Evolutionary conservation across 1,140 invertebrate species (phyloP).

Genomic region (Acromyrmex echinatior): DNA sequence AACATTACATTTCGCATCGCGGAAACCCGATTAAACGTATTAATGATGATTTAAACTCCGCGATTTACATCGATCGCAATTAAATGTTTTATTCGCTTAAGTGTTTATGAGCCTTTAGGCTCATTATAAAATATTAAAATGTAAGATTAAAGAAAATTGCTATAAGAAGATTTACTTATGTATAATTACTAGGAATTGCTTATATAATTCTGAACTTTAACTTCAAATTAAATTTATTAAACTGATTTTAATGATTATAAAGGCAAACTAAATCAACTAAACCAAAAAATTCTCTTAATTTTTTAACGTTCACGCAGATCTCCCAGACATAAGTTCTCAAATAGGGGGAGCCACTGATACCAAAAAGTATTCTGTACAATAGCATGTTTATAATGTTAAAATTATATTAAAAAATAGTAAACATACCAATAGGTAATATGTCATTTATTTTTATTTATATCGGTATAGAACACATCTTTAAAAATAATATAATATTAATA

Average conservation of each 20-base stretch:
- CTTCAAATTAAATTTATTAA: slow-evolving; percentile 11
- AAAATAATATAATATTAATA: too few species aligned
- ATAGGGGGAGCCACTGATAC: too few species aligned
- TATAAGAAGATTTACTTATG: not conserved
- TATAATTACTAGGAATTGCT: too few species aligned
- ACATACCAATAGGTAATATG: not conserved
- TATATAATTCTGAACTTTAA: not conserved
- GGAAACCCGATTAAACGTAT: slow-evolving; percentile 60
- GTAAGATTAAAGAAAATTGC: not conserved
- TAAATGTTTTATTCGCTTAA: slow-evolving; percentile 23
- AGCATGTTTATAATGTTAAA: not conserved
- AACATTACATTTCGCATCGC: slow-evolving; percentile 51
- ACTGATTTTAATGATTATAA: slow-evolving; percentile 7
- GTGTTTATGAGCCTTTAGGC: not conserved
- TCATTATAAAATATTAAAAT: not conserved
- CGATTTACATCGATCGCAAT: slow-evolving; percentile 52
- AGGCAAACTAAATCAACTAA: not conserved
- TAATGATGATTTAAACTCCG: slow-evolving; percentile 54
- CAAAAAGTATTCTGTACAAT: too few species aligned
- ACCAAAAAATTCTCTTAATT: not conserved
- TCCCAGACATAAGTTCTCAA: too few species aligned
- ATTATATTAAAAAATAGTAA: not conserved
- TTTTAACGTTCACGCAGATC: too few species aligned
- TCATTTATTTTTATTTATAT: too few species aligned
- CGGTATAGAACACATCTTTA: too few species aligned